phyloP scores from a whole-genome alignment of 2,888 invertebrate species.

The Meta bourneti region DNA sequence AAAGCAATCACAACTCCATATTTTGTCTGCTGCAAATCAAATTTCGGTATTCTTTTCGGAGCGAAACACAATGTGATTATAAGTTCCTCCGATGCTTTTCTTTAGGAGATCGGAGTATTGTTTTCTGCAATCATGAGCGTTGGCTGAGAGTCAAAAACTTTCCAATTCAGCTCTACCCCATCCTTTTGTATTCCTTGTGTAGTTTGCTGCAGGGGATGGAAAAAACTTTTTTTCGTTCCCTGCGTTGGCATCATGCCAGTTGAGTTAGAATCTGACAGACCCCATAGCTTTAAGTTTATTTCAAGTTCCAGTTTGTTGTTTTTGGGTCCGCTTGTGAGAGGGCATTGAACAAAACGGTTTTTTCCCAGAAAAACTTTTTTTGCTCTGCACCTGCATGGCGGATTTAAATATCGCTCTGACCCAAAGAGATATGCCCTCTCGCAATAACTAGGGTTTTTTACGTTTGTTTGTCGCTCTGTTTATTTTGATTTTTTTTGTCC shows the following conservation, averaged over 20 bases:
- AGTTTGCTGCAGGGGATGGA: slow-evolving; percentile 13
- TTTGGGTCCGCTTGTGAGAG: background rate
- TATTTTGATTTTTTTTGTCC: background rate
- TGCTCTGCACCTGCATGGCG: background rate
- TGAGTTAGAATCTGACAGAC: slow-evolving; percentile 56
- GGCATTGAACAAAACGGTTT: background rate
- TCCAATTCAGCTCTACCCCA: slow-evolving; percentile 29
- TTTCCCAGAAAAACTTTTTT: background rate
- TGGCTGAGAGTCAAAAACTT: slow-evolving; percentile 60
- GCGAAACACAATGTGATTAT: slow-evolving; percentile 34
- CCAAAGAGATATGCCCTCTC: slow-evolving; percentile 30
- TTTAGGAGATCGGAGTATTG: background rate
- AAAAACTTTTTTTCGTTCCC: background rate
- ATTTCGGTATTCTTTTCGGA: slow-evolving; percentile 14
- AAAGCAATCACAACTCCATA: slow-evolving; percentile 54
- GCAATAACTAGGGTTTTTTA: background rate
- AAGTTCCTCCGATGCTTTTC: background rate
- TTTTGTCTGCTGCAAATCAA: slow-evolving; percentile 49
- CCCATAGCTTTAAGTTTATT: slow-evolving; percentile 54
- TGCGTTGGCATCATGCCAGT: slow-evolving; percentile 48
- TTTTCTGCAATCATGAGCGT: slow-evolving; percentile 39
- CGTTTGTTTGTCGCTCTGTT: background rate
- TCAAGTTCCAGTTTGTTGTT: slow-evolving; percentile 25
- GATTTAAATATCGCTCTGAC: slow-evolving; percentile 47
- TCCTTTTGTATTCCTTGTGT: slow-evolving; percentile 29